Conservation (phyloP, 2,113 vertebrate genomes). For the Accipiter virgatus region DNA sequence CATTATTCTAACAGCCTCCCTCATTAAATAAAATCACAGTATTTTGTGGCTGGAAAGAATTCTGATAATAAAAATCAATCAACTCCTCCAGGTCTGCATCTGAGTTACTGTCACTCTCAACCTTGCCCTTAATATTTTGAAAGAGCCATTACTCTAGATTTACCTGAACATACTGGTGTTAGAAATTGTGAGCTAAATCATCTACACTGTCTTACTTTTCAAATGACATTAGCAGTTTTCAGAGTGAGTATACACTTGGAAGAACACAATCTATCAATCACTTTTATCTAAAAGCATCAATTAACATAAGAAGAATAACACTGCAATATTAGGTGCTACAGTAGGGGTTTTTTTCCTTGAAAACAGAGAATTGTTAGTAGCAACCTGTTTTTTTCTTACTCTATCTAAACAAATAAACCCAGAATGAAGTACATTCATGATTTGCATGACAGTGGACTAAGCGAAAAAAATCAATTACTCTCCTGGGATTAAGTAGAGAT, state of each 20-base stretch:
- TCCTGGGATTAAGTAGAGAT: constrained; percentile 17
- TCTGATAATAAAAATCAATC: background rate
- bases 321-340: background rate
- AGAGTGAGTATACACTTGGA: constrained; percentile 37
- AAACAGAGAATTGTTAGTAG: background rate
- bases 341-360: background rate
- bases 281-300: constrained; percentile 51
- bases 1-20: background rate
- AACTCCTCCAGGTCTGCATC: background rate
- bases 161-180: background rate
- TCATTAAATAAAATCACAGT: background rate
- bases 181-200: constrained; percentile 14
- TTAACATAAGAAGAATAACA: constrained; percentile 38
- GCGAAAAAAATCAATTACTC: constrained; percentile 35
- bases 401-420: background rate
- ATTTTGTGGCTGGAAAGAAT: background rate
- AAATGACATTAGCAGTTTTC: constrained; percentile 31
- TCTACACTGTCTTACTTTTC: constrained; percentile 16
- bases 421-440: background rate
- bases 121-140: background rate
- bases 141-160: constrained; percentile 13
- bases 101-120: background rate
- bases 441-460: background rate
- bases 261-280: constrained; percentile 40
- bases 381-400: background rate